Conservation (phyloP, 2,888 invertebrate species). For the Augochlorella aurata region DNA sequence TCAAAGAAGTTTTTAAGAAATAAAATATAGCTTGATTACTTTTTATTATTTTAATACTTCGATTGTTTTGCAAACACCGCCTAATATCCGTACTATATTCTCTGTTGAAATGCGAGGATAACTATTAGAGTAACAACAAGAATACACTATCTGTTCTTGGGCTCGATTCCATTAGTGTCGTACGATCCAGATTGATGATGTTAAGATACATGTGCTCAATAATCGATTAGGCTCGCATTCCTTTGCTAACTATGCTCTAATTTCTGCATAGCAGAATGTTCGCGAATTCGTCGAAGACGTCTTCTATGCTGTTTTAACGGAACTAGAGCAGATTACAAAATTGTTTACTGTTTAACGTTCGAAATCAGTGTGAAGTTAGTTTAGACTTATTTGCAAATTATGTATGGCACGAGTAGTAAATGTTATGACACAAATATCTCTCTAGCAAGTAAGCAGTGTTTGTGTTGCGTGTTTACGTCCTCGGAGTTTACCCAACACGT, state of each 20-base stretch:
- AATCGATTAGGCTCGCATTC: neutral
- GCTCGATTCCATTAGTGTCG: neutral
- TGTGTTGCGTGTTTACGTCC: slow-evolving; percentile 7
- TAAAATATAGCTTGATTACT: too few species aligned
- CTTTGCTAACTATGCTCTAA: neutral
- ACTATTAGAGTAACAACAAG: neutral
- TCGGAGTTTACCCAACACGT: neutral
- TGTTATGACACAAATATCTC: slow-evolving; percentile 1
- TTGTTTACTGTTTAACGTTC: neutral
- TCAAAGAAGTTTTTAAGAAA: too few species aligned
- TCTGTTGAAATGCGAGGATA: neutral
- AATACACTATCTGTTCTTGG: neutral
- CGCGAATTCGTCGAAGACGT: neutral
- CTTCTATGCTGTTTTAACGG: neutral
- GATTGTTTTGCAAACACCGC: too few species aligned
- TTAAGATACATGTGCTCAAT: neutral
- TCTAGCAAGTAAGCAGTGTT: neutral
- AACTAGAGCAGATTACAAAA: neutral
- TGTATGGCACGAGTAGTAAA: slow-evolving; percentile 1
- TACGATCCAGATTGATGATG: neutral
- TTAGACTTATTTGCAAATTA: slow-evolving; percentile 8
- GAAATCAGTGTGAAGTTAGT: slow-evolving; percentile 2
- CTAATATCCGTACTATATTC: too few species aligned
- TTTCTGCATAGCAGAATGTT: neutral
- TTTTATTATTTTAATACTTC: too few species aligned